phyloP scores from a whole-genome alignment of 2,888 invertebrate genomes.

The Drosophila parthenogenetica region DNA sequence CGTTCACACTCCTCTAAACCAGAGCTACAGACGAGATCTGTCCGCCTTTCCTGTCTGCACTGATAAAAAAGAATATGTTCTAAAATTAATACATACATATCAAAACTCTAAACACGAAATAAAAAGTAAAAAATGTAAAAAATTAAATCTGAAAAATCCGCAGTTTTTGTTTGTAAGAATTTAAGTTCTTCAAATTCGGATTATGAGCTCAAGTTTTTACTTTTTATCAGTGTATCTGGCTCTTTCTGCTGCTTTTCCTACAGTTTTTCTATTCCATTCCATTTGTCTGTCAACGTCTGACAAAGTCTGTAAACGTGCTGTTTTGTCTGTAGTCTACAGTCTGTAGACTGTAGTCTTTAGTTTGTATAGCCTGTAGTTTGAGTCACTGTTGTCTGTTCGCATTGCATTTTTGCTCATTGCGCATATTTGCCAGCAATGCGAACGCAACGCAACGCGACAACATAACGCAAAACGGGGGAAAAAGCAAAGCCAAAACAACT shows the following conservation, averaged over 20 bases:
- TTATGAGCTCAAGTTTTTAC: too few species aligned
- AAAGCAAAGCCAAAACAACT: conserved; percentile 39
- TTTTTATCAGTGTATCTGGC: neutral
- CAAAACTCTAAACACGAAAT: too few species aligned
- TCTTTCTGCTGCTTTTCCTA: conserved; percentile 11
- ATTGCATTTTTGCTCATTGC: conserved; percentile 69
- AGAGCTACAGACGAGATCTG: conserved; percentile 13
- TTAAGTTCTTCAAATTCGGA: too few species aligned
- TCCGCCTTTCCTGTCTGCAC: conserved; percentile 11
- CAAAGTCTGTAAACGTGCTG: conserved; percentile 71
- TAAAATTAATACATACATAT: too few species aligned
- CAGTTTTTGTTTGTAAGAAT: too few species aligned
- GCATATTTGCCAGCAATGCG: conserved; percentile 61
- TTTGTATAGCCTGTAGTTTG: neutral
- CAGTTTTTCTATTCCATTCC: conserved; percentile 21
- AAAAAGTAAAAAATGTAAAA: too few species aligned
- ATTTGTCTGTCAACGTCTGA: conserved; percentile 65
- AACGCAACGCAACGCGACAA: conserved; percentile 41
- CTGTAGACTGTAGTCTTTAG: conserved; percentile 45
- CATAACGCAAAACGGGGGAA: conserved; percentile 48
- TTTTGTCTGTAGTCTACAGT: conserved; percentile 54
- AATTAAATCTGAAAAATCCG: too few species aligned
- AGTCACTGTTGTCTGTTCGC: conserved; percentile 53
- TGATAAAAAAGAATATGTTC: neutral
- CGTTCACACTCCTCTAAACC: conserved; percentile 59